Percentiles rank a stretch among this genome's conserved stretches.
phyloP scores from a whole-genome alignment of 2,113 vertebrate genomes.

The Grammomys surdaster region DNA sequence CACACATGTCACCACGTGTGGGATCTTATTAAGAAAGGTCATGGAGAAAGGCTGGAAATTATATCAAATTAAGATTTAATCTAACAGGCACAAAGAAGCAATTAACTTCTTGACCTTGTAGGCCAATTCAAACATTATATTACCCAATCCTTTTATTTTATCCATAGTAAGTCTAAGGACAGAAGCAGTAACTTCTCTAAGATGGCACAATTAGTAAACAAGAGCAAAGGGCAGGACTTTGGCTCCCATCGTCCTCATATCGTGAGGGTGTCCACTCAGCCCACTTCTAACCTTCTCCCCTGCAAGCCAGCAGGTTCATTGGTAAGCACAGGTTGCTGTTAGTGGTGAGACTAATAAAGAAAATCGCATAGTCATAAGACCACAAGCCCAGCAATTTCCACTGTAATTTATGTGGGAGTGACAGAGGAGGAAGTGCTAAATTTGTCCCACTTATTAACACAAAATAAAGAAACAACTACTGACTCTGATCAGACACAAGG shows the following conservation, averaged over 20 bases:
- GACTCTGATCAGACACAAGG: not conserved
- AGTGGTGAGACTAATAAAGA: not conserved
- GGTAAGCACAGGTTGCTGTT: not conserved
- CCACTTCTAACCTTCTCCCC: not conserved
- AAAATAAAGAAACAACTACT: not conserved
- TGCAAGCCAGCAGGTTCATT: no score
- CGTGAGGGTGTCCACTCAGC: no score
- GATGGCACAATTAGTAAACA: not conserved
- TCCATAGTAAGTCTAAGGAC: not conserved
- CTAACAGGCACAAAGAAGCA: slow-evolving; percentile 6
- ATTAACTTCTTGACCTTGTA: not conserved
- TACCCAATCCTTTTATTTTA: not conserved
- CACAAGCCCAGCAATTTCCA: not conserved
- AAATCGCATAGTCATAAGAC: not conserved
- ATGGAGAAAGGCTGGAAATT: not conserved
- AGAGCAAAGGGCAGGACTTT: not conserved
- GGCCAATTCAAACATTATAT: not conserved
- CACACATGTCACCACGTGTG: not conserved
- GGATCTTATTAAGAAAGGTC: not conserved
- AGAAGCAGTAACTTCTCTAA: not conserved
- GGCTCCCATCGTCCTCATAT: not conserved
- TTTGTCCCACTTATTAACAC: not conserved
- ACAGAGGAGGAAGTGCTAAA: not conserved
- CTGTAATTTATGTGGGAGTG: not conserved
- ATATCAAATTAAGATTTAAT: not conserved